These are phyloP conservation scores for Cephalopholis sonnerati DNA, from an alignment of 2,113 vertebrate species.

Conservation along the genomic window DNA sequence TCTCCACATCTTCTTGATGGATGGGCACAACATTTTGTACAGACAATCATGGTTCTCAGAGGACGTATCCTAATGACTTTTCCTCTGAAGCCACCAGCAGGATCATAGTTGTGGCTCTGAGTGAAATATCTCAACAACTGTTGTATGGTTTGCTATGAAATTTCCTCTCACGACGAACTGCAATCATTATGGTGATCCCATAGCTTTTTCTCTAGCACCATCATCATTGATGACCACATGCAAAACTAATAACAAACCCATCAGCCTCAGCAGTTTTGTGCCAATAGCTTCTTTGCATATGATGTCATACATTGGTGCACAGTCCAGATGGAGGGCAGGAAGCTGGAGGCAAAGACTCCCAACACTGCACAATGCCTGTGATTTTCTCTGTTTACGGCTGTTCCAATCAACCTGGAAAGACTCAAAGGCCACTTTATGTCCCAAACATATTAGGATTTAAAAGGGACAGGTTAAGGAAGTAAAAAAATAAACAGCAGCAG, in stretches of 20 bases:
- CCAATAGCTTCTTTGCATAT: not conserved
- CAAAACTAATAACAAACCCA: not conserved
- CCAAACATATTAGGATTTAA: too few species aligned
- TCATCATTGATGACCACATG: not conserved
- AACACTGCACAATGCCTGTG: too few species aligned
- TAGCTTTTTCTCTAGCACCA: not conserved
- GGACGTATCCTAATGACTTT: not conserved
- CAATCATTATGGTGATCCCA: not conserved
- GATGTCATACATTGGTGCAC: too few species aligned
- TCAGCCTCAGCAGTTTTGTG: not conserved
- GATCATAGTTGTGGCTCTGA: not conserved
- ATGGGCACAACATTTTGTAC: not conserved
- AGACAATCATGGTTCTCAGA: not conserved
- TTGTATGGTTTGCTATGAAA: not conserved
- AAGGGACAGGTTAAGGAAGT: too few species aligned
- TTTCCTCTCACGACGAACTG: not conserved
- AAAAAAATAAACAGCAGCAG: too few species aligned
- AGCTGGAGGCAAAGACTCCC: too few species aligned
- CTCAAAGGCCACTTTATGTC: too few species aligned
- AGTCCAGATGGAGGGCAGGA: too few species aligned
- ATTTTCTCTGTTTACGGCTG: too few species aligned
- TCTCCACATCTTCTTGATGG: not conserved
- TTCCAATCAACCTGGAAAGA: too few species aligned
- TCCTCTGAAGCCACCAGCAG: conserved; percentile 1
- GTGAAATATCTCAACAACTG: not conserved